Evolutionary conservation across 2,113 vertebrate species (phyloP).

Genomic region (Rhadina sibilatrix): DNA sequence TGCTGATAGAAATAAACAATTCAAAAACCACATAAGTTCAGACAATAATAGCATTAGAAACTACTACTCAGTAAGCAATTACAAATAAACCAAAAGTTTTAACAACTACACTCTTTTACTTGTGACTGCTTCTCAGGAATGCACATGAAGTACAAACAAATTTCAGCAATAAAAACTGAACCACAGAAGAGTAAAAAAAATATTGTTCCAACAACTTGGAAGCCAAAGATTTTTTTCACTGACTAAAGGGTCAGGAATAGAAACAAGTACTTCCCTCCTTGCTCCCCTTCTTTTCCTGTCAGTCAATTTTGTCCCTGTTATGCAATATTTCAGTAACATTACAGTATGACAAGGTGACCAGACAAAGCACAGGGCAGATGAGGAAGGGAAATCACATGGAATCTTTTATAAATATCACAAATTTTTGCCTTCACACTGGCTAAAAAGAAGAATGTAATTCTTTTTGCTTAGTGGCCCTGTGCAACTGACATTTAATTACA

Average conservation of each 20-base stretch:
- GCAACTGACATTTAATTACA: background rate
- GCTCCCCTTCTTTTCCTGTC: background rate
- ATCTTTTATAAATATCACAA: background rate
- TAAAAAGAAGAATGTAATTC: background rate
- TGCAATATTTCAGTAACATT: background rate
- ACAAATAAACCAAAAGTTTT: background rate
- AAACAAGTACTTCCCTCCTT: background rate
- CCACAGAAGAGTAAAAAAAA: background rate
- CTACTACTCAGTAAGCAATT: background rate
- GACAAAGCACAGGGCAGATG: background rate
- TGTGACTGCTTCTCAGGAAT: background rate
- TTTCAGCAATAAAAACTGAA: background rate
- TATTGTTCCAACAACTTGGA: fast-evolving
- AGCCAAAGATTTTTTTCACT: background rate
- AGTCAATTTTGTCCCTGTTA: background rate
- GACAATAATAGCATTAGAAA: background rate
- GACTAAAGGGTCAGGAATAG: background rate
- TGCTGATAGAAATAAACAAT: background rate
- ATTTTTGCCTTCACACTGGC: background rate
- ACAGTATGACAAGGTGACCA: background rate
- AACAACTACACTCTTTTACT: background rate
- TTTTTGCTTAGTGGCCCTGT: background rate
- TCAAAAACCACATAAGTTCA: background rate
- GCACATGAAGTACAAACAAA: background rate
- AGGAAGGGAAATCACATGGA: background rate